Conservation (phyloP, 2,113 vertebrate species). For the Larimichthys crocea region DNA sequence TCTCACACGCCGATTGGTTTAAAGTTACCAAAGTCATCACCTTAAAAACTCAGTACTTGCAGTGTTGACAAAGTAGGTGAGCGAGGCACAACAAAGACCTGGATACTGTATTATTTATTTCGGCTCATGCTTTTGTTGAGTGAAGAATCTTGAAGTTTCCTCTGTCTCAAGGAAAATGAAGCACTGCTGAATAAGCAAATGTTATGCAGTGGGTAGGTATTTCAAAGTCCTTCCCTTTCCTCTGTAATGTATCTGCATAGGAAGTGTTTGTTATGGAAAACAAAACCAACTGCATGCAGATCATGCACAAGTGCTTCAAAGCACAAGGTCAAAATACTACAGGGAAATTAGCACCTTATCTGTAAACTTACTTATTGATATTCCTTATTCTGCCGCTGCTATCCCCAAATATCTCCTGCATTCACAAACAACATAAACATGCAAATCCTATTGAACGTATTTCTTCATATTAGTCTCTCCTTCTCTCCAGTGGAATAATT, state of each 20-base stretch:
- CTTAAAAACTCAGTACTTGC: conserved; percentile 75
- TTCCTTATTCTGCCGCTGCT: conserved; percentile 59
- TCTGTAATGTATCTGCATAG: conserved; percentile 75
- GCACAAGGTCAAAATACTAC: conserved; percentile 78
- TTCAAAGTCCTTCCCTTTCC: conserved; percentile 77
- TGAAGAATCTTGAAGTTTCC: conserved; percentile 72
- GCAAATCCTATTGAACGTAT: conserved; percentile 63
- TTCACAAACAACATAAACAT: conserved; percentile 74
- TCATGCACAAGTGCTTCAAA: conserved; percentile 72
- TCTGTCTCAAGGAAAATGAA: conserved; percentile 75
- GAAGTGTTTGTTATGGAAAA: conserved; percentile 80
- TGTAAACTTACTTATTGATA: conserved; percentile 74
- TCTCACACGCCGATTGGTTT: conserved; percentile 58
- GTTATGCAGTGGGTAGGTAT: conserved; percentile 72
- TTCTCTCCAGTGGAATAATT: conserved; percentile 64
- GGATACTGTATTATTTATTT: conserved; percentile 81
- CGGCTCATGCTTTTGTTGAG: conserved; percentile 77
- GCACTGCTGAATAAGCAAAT: conserved; percentile 82
- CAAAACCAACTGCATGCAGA: conserved; percentile 76
- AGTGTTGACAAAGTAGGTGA: conserved; percentile 79
- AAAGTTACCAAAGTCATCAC: conserved; percentile 81
- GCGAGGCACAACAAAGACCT: conserved; percentile 75
- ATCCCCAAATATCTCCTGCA: conserved; percentile 62
- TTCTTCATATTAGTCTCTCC: conserved; percentile 51
- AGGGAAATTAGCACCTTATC: conserved; percentile 73